These are phyloP conservation scores for Orius laevigatus DNA, from an alignment of 1,140 invertebrate species.

Conservation along the genomic window DNA sequence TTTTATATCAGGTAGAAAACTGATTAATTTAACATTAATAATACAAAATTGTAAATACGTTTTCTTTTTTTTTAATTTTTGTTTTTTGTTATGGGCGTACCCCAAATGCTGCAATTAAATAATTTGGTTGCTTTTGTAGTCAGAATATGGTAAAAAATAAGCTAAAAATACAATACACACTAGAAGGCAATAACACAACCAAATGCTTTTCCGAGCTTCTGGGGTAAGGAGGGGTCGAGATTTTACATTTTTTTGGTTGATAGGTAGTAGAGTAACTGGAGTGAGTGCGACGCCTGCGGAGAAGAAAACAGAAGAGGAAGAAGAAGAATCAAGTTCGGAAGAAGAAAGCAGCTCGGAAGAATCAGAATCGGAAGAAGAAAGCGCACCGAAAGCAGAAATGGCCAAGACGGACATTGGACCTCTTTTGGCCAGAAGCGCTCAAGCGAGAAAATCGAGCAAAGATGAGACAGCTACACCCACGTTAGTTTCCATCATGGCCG, in stretches of 20 bases:
- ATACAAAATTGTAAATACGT: not conserved
- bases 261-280: conserved; percentile 3
- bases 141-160: too few species aligned
- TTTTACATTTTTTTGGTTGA: too few species aligned
- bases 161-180: too few species aligned
- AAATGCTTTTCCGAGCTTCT: too few species aligned
- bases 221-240: too few species aligned
- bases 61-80: not conserved
- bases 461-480: conserved; percentile 18
- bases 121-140: conserved; percentile 7
- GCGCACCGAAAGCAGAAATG: conserved; percentile 32
- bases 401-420: conserved; percentile 64
- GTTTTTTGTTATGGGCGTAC: not conserved
- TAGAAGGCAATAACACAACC: too few species aligned
- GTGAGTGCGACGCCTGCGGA: conserved; percentile 12
- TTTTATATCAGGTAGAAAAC: conserved; percentile 5
- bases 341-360: conserved; percentile 58
- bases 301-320: conserved; percentile 26
- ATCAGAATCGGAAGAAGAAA: conserved; percentile 49
- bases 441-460: conserved; percentile 35
- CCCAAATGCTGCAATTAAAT: conserved; percentile 9
- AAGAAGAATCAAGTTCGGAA: conserved; percentile 36
- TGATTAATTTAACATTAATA: not conserved
- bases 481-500: conserved; percentile 7
- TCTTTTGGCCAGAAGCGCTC: conserved; percentile 53